phyloP scores from a whole-genome alignment of 1,140 invertebrate species.

The Atta colombica region DNA sequence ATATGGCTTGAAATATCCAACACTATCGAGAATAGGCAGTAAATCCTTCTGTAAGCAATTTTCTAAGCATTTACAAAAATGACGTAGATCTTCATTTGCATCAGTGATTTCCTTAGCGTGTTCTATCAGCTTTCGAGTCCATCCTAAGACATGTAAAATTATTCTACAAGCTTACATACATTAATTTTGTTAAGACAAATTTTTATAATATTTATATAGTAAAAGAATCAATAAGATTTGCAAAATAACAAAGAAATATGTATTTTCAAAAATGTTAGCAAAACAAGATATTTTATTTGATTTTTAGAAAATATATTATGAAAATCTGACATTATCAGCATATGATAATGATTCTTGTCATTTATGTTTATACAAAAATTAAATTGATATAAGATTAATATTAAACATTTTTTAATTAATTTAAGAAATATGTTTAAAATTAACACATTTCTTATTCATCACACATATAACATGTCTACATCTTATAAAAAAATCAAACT shows the following conservation, averaged over 20 bases:
- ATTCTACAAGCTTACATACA: not conserved
- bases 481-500: not conserved
- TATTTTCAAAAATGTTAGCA: not conserved
- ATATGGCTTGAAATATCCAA: constrained; percentile 83
- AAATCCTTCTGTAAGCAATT: constrained; percentile 86
- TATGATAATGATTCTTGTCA: not conserved
- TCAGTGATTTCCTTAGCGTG: constrained; percentile 81
- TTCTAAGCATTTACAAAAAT: constrained; percentile 86
- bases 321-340: not conserved
- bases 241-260: not conserved
- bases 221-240: not conserved
- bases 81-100: constrained; percentile 80
- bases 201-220: not conserved
- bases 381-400: not conserved
- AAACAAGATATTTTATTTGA: not conserved
- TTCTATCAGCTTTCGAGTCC: constrained; percentile 84
- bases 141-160: constrained; percentile 77
- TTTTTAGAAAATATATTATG: not conserved
- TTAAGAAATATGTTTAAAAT: too few relatives aligned
- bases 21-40: constrained; percentile 76
- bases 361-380: not conserved
- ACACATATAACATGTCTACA: not conserved
- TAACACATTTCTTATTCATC: not conserved
- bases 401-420: not conserved
- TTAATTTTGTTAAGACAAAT: not conserved